phyloP scores from a whole-genome alignment of 2,113 vertebrate species.

The Pseudois nayaur region DNA sequence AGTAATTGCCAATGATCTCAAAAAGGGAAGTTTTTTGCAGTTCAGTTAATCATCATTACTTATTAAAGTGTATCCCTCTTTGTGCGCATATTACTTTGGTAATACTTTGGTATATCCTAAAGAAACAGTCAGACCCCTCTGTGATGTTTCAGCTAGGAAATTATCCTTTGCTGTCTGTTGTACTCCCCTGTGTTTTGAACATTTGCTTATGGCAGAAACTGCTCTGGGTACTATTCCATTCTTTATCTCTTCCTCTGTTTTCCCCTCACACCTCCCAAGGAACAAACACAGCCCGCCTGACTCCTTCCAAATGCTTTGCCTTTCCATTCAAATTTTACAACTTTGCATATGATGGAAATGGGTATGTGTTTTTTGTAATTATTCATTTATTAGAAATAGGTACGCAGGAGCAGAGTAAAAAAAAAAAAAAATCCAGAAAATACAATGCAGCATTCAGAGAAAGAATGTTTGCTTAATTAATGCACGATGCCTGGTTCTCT shows the following conservation, averaged over 20 bases:
- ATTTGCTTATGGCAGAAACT: not conserved
- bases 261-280: not conserved
- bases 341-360: not conserved
- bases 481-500: accelerated
- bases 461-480: not conserved
- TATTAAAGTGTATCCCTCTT: not conserved
- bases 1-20: conserved; percentile 8
- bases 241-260: not conserved
- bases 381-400: not conserved
- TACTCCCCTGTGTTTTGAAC: not conserved
- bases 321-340: not conserved
- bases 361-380: not conserved
- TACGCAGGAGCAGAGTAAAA: not conserved
- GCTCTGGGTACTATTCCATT: not conserved
- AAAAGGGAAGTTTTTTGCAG: not conserved
- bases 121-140: not conserved
- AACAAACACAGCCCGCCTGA: not conserved
- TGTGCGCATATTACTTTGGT: not conserved
- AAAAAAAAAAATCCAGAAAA: not conserved
- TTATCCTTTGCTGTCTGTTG: not conserved
- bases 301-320: conserved; percentile 3
- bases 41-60: not conserved
- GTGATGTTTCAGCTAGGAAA: not conserved
- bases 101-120: not conserved
- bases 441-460: not conserved